Conservation (phyloP, 53 echinoderm and acorn worm species). For the Luidia sarsii region DNA sequence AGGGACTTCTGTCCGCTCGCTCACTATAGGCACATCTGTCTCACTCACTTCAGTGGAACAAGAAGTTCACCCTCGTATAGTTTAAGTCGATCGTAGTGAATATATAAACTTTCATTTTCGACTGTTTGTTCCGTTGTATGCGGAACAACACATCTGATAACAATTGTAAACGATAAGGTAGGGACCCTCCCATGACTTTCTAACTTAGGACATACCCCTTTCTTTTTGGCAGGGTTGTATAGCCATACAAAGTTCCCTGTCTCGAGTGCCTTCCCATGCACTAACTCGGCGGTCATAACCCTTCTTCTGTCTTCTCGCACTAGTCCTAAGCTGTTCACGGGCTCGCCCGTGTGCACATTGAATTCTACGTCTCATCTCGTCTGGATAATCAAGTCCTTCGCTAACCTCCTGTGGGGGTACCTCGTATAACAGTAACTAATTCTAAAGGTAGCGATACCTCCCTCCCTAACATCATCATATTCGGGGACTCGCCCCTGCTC, state of each 20-base stretch:
- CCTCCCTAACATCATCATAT: conserved; percentile 31
- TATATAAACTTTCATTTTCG: neutral
- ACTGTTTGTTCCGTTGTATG: neutral
- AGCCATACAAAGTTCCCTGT: conserved; percentile 32
- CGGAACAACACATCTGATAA: conserved; percentile 1
- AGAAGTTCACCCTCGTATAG: neutral
- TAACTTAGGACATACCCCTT: conserved; percentile 34
- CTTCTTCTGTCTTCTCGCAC: conserved; percentile 35
- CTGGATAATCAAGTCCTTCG: neutral
- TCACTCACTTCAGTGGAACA: neutral
- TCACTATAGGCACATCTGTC: neutral
- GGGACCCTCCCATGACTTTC: conserved; percentile 22
- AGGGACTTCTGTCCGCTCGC: too few relatives aligned
- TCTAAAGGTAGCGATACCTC: conserved; percentile 1
- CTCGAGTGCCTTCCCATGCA: conserved; percentile 1
- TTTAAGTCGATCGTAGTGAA: conserved; percentile 10
- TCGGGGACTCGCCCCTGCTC: conserved; percentile 7
- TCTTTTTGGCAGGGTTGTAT: conserved; percentile 20
- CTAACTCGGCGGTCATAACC: conserved; percentile 7
- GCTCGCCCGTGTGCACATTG: conserved; percentile 17
- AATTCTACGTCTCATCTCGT: neutral
- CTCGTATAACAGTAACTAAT: neutral
- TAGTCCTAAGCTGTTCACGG: neutral
- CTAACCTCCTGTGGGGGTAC: neutral
- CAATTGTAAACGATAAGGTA: conserved; percentile 9